A percentile compares a stretch with the other conserved stretches of the same genome.
Evolutionary conservation across 2,113 vertebrate genomes (phyloP).

Genomic region (Dasyprocta punctata): DNA sequence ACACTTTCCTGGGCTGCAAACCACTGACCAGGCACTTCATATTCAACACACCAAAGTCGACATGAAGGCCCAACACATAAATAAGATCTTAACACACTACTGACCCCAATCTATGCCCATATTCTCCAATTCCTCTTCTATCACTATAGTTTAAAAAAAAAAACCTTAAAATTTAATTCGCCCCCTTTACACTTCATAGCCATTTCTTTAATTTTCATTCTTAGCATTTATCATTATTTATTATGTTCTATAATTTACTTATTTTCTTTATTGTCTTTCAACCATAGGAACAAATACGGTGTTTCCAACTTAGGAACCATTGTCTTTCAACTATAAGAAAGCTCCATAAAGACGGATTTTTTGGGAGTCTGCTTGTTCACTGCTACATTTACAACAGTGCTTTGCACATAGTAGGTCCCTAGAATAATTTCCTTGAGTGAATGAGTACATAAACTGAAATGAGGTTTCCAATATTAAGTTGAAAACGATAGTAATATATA

Average conservation of each 20-base stretch:
- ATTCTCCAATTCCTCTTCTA: neutral
- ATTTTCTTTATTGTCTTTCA: neutral
- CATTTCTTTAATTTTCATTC: neutral
- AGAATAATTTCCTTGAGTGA: constrained; percentile 6
- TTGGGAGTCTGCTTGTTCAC: neutral
- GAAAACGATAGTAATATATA: neutral
- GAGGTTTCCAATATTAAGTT: neutral
- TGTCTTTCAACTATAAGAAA: neutral
- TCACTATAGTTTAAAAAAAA: neutral
- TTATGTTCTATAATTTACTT: neutral
- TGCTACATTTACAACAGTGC: neutral
- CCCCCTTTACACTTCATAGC: neutral
- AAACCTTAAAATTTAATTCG: neutral
- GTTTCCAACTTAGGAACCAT: too few species aligned
- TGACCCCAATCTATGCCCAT: neutral
- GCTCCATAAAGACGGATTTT: neutral
- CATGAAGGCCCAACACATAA: neutral
- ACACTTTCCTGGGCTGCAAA: neutral
- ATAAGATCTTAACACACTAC: neutral
- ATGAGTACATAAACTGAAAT: neutral
- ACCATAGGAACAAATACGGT: too few species aligned
- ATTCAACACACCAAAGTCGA: neutral
- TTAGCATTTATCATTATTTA: neutral
- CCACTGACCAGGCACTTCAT: neutral
- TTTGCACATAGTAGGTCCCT: neutral